Percentiles rank a stretch among this genome's conserved stretches.
These are phyloP conservation scores for Lagocephalus sceleratus DNA, from an alignment of 2,797 vertebrate genomes.

Conservation along the genomic window DNA sequence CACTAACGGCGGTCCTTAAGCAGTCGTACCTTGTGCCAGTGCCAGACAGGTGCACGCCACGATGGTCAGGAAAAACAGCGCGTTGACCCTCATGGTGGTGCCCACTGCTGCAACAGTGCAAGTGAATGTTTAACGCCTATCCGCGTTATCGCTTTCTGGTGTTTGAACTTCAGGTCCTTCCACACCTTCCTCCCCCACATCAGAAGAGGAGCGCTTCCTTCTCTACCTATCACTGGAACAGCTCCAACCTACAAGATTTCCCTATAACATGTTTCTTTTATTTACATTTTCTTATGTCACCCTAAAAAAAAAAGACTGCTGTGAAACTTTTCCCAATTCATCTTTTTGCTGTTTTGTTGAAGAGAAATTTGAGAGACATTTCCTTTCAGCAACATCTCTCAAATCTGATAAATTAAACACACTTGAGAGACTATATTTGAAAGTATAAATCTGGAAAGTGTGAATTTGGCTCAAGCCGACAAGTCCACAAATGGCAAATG, in stretches of 20 bases:
- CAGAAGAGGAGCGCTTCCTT: no score
- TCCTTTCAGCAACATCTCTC: no score
- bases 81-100: conserved; percentile 63
- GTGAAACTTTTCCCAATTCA: no score
- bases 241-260: no score
- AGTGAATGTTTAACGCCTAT: conserved; percentile 7
- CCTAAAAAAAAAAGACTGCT: no score
- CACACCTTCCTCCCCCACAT: not conserved
- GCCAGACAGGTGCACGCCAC: conserved; percentile 54
- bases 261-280: no score
- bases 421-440: no score
- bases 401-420: no score
- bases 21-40: conserved; percentile 68
- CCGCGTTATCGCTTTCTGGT: conserved; percentile 31
- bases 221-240: no score
- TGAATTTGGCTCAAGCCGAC: conserved; percentile 1
- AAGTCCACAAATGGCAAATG: not conserved
- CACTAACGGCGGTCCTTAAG: not conserved
- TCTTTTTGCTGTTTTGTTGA: no score
- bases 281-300: no score
- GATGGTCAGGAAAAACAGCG: conserved; percentile 53
- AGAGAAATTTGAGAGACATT: no score
- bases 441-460: not conserved
- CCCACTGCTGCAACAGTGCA: conserved; percentile 29
- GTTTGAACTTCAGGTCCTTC: not conserved